phyloP scores from a whole-genome alignment of 2,797 vertebrate species.

The Clangula hyemalis region DNA sequence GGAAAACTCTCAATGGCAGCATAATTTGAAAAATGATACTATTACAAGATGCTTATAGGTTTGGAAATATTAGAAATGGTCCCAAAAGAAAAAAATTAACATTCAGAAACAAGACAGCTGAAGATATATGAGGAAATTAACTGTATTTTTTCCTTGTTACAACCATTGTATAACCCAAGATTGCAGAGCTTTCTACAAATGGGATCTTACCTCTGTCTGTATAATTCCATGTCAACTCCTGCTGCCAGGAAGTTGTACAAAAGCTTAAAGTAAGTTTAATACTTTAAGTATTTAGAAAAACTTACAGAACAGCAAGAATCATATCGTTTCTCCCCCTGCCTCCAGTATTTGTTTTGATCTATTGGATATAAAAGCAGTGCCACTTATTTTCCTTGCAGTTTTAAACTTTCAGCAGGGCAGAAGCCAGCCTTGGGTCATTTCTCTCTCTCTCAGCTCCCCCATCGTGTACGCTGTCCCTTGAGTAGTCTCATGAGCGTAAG shows the following conservation, averaged over 20 bases:
- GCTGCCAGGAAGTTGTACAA: not conserved
- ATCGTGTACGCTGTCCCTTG: not conserved
- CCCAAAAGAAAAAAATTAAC: conserved; percentile 4
- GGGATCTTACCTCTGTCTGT: not conserved
- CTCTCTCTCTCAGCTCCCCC: not conserved
- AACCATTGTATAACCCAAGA: not conserved
- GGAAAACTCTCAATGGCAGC: not conserved
- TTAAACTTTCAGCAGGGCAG: not conserved
- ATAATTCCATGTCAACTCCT: not conserved
- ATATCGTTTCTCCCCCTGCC: not conserved
- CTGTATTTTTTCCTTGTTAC: not conserved
- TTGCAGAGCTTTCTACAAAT: not conserved
- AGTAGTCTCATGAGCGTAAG: not conserved
- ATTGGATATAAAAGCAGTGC: not conserved
- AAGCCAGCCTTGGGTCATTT: not conserved
- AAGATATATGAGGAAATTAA: conserved; percentile 8
- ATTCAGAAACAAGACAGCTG: not conserved
- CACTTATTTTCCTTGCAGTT: not conserved
- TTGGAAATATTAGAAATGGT: conserved; percentile 8
- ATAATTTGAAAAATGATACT: conserved; percentile 21
- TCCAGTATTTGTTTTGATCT: not conserved
- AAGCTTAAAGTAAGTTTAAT: not conserved
- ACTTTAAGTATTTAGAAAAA: not conserved
- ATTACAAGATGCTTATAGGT: not conserved
- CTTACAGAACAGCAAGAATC: not conserved